Percentiles rank a stretch among this genome's conserved stretches.
These are phyloP conservation scores for Auanema sp. DNA, from an alignment of 2,888 invertebrate genomes.

Conservation along the genomic window DNA sequence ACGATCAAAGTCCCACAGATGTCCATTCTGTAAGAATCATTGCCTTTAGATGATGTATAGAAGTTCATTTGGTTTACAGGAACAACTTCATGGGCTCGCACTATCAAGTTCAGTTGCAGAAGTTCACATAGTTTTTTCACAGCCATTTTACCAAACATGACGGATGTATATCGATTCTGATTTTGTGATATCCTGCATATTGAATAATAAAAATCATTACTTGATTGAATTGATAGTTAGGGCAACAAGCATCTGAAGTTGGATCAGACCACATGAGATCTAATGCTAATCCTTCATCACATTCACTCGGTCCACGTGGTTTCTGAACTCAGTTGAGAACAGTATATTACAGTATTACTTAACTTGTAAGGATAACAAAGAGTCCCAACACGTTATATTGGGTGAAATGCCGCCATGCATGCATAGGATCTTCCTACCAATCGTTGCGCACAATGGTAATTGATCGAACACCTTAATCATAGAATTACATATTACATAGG, in stretches of 20 bases:
- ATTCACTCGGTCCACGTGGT: constrained; percentile 37
- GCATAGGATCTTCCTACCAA: constrained; percentile 42
- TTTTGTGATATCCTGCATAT: background rate
- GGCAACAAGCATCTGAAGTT: constrained; percentile 9
- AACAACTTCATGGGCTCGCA: constrained; percentile 53
- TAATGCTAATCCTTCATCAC: constrained; percentile 39
- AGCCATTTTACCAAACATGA: constrained; percentile 39
- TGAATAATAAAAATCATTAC: constrained; percentile 7
- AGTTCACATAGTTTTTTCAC: constrained; percentile 33
- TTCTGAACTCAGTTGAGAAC: constrained; percentile 35
- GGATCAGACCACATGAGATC: constrained; percentile 58
- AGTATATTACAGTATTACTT: background rate
- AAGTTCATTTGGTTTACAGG: no score
- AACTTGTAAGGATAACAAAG: constrained; percentile 31
- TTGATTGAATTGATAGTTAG: constrained; percentile 21
- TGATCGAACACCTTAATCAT: constrained; percentile 37
- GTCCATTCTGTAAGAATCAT: constrained; percentile 31
- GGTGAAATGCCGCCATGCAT: constrained; percentile 58
- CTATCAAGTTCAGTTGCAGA: constrained; percentile 47
- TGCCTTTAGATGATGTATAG: no score
- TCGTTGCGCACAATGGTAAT: constrained; percentile 46
- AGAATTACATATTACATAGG: constrained; percentile 2
- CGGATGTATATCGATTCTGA: constrained; percentile 39
- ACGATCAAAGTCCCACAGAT: constrained; percentile 38
- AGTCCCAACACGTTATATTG: constrained; percentile 39